phyloP scores from a whole-genome alignment of 2,888 invertebrate species.

The Oligia latruncula region DNA sequence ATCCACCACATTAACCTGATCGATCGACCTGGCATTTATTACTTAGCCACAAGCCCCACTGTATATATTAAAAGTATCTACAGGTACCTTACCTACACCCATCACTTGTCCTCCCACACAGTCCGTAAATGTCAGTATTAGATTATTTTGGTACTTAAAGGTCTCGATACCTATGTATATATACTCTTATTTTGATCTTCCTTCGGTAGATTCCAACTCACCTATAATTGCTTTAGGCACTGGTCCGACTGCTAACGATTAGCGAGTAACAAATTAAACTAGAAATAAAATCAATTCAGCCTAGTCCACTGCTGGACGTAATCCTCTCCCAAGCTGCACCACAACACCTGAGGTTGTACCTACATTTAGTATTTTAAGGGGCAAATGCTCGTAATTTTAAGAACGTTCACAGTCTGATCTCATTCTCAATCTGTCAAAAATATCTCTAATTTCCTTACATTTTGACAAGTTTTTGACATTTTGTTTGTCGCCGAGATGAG shows the following conservation, averaged over 20 bases:
- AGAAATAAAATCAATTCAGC: background rate
- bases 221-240: background rate
- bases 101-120: constrained; percentile 26
- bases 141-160: constrained; percentile 27
- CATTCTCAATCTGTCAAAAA: too few species aligned
- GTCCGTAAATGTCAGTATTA: constrained; percentile 30
- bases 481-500: too few species aligned
- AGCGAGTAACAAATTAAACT: background rate
- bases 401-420: too few species aligned
- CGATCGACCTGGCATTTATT: too few species aligned
- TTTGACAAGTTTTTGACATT: too few species aligned
- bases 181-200: constrained; percentile 14
- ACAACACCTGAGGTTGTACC: background rate
- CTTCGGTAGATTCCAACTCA: constrained; percentile 2
- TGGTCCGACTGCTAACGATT: background rate
- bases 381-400: too few species aligned
- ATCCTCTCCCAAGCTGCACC: background rate
- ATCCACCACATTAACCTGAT: too few species aligned
- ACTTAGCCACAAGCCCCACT: too few species aligned
- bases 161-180: constrained; percentile 23
- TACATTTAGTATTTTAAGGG: too few species aligned
- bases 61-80: background rate
- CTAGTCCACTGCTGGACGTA: background rate
- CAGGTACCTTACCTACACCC: background rate
- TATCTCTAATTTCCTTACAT: too few species aligned